phyloP scores from a whole-genome alignment of 2,113 vertebrate species.

The Semnornis frantzii region DNA sequence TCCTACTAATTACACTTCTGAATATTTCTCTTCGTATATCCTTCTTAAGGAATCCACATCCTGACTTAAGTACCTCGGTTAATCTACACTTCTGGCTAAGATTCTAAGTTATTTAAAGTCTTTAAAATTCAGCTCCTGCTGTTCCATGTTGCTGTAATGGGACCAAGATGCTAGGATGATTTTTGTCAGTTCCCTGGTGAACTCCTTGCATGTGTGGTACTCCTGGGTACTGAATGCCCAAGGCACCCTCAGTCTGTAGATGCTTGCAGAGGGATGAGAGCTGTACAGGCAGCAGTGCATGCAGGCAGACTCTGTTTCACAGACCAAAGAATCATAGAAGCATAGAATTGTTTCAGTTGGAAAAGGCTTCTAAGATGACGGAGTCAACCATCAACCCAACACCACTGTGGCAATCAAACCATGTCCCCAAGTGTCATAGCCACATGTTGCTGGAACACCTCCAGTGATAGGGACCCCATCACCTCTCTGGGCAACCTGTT shows the following conservation, averaged over 20 bases:
- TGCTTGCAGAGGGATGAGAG: not conserved
- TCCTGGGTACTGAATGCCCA: not conserved
- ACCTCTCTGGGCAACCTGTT: no score
- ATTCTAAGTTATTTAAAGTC: not conserved
- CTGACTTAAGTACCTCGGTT: not conserved
- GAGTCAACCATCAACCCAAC: no score
- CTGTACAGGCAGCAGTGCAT: not conserved
- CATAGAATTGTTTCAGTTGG: no score
- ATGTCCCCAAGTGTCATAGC: no score
- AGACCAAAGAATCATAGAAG: no score
- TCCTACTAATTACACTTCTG: not conserved
- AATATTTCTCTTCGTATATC: not conserved
- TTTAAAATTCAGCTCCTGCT: not conserved
- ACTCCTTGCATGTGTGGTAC: not conserved
- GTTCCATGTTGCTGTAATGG: not conserved
- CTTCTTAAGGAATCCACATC: not conserved
- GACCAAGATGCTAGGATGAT: not conserved
- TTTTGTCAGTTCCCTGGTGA: not conserved
- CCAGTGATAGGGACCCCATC: no score
- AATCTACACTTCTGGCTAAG: not conserved
- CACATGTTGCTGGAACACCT: no score
- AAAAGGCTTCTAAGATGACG: no score
- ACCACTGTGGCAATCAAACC: no score
- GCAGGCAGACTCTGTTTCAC: not conserved
- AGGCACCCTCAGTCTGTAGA: fast-evolving